A percentile compares a stretch with the other conserved stretches of the same genome.
Evolutionary conservation across 2,113 vertebrate genomes (phyloP).

Genomic region (Podarcis raffonei): DNA sequence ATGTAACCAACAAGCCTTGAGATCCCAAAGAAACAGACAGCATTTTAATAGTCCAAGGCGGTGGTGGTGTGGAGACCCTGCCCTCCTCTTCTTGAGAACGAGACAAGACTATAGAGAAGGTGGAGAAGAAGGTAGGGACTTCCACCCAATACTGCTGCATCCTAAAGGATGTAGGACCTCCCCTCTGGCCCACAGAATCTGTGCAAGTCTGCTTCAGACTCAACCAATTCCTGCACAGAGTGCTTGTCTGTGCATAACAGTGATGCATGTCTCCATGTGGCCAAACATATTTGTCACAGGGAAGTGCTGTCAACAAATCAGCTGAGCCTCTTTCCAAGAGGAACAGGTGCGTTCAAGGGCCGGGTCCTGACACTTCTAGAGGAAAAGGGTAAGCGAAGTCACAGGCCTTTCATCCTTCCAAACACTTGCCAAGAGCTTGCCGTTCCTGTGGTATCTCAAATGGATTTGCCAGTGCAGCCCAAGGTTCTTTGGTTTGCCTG

Average conservation of each 20-base stretch:
- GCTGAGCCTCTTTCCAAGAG: neutral
- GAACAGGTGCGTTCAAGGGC: neutral
- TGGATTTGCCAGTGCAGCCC: neutral
- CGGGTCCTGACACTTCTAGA: neutral
- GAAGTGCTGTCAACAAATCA: neutral
- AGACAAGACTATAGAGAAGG: neutral
- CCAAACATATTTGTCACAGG: neutral
- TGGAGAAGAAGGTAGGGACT: neutral
- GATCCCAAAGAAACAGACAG: neutral
- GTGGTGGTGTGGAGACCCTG: neutral
- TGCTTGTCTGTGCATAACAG: neutral
- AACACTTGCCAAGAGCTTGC: neutral
- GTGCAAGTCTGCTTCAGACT: neutral
- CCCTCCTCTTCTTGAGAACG: neutral
- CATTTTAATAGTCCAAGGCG: neutral
- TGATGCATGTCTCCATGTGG: neutral
- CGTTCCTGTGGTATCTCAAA: neutral
- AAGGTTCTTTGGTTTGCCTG: neutral
- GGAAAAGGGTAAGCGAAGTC: neutral
- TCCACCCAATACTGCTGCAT: too few relatives aligned
- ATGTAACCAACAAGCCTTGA: neutral
- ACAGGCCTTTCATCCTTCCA: neutral
- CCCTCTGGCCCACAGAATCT: neutral
- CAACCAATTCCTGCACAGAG: neutral
- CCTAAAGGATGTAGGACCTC: neutral